A percentile compares a stretch with the other conserved stretches of the same genome.
These are phyloP conservation scores for Aphaenogaster ashmeadi DNA, from an alignment of 1,140 invertebrate species.

Conservation along the genomic window DNA sequence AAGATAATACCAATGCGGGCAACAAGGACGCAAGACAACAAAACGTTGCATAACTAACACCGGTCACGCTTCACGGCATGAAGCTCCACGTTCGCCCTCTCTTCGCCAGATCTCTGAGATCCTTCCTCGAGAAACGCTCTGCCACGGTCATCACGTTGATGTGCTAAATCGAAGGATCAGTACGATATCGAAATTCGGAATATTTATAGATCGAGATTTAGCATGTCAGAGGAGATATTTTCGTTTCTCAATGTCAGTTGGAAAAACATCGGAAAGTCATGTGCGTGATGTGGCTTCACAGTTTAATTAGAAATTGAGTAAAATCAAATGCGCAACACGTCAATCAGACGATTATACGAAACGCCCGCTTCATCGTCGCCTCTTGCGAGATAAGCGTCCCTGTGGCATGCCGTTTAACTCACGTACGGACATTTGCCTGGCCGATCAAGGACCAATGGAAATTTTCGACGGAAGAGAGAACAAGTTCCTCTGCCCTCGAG, in stretches of 20 bases:
- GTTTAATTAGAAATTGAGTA: constrained; percentile 71
- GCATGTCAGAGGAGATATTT: constrained; percentile 5
- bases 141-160: constrained; percentile 52
- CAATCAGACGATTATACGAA: constrained; percentile 41
- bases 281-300: constrained; percentile 45
- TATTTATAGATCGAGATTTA: background rate
- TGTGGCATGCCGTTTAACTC: constrained; percentile 77
- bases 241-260: constrained; percentile 4
- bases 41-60: constrained; percentile 86
- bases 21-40: constrained; percentile 84
- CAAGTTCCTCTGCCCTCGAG: constrained; percentile 61
- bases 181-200: background rate
- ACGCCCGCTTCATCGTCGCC: constrained; percentile 56
- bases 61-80: constrained; percentile 84
- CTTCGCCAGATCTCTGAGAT: constrained; percentile 49
- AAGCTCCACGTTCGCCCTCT: constrained; percentile 75
- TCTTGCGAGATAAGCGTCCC: constrained; percentile 67
- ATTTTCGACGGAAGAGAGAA: constrained; percentile 75
- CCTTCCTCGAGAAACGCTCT: constrained; percentile 59
- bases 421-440: constrained; percentile 46
- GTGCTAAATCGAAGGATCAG: background rate
- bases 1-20: constrained; percentile 82
- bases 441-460: constrained; percentile 80
- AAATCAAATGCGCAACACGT: constrained; percentile 59
- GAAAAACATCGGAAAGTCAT: constrained; percentile 47